Evolutionary conservation across 2,888 invertebrate species (phyloP), one percentile per base, ranked within the genome.

Genomic region (Tiliacea aurago): DNA sequence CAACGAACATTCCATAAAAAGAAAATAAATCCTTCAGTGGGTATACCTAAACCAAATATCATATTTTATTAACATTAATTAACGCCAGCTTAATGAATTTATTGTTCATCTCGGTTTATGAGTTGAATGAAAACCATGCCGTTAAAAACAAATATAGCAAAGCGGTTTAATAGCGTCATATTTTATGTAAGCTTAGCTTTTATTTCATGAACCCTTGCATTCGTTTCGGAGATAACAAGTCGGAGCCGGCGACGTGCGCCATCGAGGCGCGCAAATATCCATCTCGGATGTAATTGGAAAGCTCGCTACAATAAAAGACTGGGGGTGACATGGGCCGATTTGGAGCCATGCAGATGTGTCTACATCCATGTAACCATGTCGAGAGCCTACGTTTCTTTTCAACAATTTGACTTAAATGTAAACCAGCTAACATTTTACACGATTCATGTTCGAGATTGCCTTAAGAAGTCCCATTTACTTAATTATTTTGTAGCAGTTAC

Each of bases 211-310:
- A 88, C 88, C 89, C 90, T 90, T 90, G 88, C 89, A 88, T 86
- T 90, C 87, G 86, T 90, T 89, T 86, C 86, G 74, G 81, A 87
- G 89, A 91, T 92, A 91, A 90, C 90, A 89, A 90, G 87, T 87
- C 83, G 76, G 77, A 84, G 84, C 47, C 73, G 75, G 64, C 56
- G 78, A 86, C 77, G 73, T 78, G 78, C 69, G 83, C 80, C 84
- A 86, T 82, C 87, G 83, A 79, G 86, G 76, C 86, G 80, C 84
- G 85, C 89, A 89, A 91, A 93, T 92, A 91, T 90, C 90, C 91
- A 89, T 92, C 90, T 89, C 90, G 90, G 86, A 89, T 91, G 92
- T 93, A 94, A 94, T 94, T 94, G 93, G 91, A 93, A 94, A 92
- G 91, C 91, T 91, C 89, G 91, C 90, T 90, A 92, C 91, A 93